Percentiles rank a stretch among this genome's conserved stretches.
phyloP scores from a whole-genome alignment of 2,797 vertebrate species.

The Megaceryle alcyon region DNA sequence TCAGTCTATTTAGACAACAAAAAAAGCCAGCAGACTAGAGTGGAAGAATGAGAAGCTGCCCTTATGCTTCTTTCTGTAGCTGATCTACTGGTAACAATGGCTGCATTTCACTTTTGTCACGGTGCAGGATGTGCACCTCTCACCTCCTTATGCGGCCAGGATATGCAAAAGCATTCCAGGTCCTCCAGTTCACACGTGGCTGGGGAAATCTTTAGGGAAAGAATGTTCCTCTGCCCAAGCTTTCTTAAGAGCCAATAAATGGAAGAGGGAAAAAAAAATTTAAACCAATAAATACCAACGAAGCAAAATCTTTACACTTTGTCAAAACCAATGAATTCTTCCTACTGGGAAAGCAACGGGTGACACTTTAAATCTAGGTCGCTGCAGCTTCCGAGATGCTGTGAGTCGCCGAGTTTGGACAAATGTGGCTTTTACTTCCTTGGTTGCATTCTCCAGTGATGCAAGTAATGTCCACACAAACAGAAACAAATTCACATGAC shows the following conservation, averaged over 20 bases:
- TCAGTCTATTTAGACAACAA: background rate
- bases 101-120: background rate
- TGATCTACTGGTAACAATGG: fast-evolving
- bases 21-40: background rate
- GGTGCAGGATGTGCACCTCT: fast-evolving
- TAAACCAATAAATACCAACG: background rate
- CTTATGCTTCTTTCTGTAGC: background rate
- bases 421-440: background rate
- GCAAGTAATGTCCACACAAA: background rate
- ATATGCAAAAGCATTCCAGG: background rate
- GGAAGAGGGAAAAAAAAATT: background rate
- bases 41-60: background rate
- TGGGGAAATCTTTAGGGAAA: background rate
- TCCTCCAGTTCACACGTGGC: background rate
- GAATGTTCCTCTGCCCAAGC: background rate
- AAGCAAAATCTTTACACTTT: background rate
- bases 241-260: background rate
- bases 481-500: background rate
- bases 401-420: fast-evolving
- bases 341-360: background rate
- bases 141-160: background rate
- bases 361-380: background rate
- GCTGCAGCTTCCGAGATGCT: background rate
- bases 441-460: background rate
- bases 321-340: background rate